Evolutionary conservation across 2,888 invertebrate species (phyloP).

Genomic region (Cancer borealis): DNA sequence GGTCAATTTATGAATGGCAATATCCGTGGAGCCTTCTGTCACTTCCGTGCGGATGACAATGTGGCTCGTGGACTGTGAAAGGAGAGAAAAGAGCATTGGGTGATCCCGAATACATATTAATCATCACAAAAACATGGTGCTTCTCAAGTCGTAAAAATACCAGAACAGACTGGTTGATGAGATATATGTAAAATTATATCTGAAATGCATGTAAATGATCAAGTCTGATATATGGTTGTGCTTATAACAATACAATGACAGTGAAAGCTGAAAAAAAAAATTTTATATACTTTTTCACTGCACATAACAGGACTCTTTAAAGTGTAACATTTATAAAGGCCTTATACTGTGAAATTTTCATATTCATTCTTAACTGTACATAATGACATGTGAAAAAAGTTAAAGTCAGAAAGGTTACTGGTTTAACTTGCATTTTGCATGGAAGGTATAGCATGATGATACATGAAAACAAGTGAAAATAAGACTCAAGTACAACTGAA

Average conservation of each 20-base stretch:
- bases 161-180: background rate
- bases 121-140: background rate
- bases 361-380: background rate
- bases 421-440: background rate
- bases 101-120: background rate
- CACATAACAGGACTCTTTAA: background rate
- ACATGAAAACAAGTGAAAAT: background rate
- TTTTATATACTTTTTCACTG: background rate
- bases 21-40: slow-evolving; percentile 78
- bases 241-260: too few relatives aligned
- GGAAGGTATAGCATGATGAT: background rate
- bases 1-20: slow-evolving; percentile 84
- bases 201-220: too few relatives aligned
- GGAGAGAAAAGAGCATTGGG: background rate
- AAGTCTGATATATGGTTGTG: too few relatives aligned
- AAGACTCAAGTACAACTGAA: background rate
- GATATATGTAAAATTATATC: background rate
- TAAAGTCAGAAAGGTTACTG: background rate
- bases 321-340: background rate
- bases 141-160: background rate
- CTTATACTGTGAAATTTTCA: background rate
- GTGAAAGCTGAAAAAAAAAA: background rate
- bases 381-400: background rate
- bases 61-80: slow-evolving; percentile 60
- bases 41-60: slow-evolving; percentile 73